These are phyloP conservation scores for Aphidius ervi DNA, from an alignment of 1,140 invertebrate species.

Conservation along the genomic window DNA sequence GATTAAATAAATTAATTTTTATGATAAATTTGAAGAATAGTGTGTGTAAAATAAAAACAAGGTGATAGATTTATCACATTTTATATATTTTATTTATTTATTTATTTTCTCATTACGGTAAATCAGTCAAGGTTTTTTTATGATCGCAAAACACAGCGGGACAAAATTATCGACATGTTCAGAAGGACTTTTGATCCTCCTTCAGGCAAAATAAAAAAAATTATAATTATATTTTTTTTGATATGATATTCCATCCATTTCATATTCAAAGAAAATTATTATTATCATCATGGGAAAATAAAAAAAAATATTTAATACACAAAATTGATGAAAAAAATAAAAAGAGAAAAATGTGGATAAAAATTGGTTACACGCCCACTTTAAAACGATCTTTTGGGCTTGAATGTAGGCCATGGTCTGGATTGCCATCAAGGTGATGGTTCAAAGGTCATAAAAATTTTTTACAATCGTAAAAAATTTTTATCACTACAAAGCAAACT, in stretches of 20 bases:
- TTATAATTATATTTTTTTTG: too few relatives aligned
- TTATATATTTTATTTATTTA: slow-evolving; percentile 7
- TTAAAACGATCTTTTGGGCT: slow-evolving; percentile 10
- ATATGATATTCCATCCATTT: neutral
- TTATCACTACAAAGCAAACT: neutral
- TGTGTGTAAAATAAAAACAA: neutral
- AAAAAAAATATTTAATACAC: neutral
- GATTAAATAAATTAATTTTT: too few relatives aligned
- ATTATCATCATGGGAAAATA: neutral
- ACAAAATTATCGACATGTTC: slow-evolving; percentile 18
- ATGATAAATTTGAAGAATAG: too few relatives aligned
- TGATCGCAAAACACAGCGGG: slow-evolving; percentile 15
- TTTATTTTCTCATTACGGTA: slow-evolving; percentile 40
- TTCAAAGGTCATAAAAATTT: slow-evolving; percentile 8
- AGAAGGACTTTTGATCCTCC: slow-evolving; percentile 2
- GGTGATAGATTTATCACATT: slow-evolving; percentile 25
- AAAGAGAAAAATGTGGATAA: neutral
- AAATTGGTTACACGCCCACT: neutral
- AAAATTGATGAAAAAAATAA: neutral
- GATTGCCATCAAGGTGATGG: neutral
- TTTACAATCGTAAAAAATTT: neutral
- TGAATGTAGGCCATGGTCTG: slow-evolving; percentile 16
- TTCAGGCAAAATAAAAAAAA: neutral
- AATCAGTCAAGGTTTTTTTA: slow-evolving; percentile 39
- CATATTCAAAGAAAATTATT: neutral